Conservation (phyloP, 2,113 vertebrate genomes). For the Phrynocephalus versicolor region DNA sequence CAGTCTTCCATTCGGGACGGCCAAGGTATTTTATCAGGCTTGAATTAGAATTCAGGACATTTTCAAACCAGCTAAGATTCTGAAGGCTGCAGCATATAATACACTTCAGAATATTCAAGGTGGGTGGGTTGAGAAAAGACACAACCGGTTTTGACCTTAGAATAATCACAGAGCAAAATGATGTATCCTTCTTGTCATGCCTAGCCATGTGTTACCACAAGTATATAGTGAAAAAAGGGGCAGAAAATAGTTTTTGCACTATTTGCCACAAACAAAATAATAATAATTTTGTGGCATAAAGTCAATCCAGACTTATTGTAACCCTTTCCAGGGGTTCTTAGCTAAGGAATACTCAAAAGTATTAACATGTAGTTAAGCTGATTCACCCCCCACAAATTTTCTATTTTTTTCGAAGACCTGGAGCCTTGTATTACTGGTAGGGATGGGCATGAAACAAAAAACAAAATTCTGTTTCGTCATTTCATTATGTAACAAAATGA, state of each 20-base stretch:
- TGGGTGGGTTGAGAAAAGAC: not conserved
- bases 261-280: not conserved
- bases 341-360: no score
- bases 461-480: no score
- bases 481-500: no score
- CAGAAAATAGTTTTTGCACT: not conserved
- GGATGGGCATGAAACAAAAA: no score
- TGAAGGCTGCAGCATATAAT: constrained; percentile 53
- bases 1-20: constrained; percentile 57
- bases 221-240: not conserved
- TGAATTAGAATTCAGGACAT: constrained; percentile 55
- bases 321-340: no score
- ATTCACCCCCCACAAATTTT: no score
- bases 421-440: no score
- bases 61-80: constrained; percentile 61
- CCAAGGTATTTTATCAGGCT: constrained; percentile 40
- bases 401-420: no score
- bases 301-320: no score
- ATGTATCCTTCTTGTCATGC: not conserved
- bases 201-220: not conserved
- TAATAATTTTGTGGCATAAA: no score
- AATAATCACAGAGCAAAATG: not conserved
- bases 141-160: not conserved
- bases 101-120: constrained; percentile 35
- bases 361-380: no score